phyloP scores from a whole-genome alignment of 2,888 invertebrate genomes.

The Sphaeridia pumilis region DNA sequence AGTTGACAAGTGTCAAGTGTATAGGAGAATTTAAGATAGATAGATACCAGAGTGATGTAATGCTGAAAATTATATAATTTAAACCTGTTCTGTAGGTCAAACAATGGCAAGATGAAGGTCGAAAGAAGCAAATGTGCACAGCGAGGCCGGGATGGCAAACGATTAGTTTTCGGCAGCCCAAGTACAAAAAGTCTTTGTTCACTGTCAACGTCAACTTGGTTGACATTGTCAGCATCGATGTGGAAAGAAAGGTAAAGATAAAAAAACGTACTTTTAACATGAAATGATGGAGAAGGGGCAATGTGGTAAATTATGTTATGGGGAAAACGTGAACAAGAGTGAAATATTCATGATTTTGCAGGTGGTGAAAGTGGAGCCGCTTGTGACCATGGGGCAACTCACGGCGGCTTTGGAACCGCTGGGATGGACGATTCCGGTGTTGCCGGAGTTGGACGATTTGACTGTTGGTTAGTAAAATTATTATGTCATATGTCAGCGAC shows the following conservation, averaged over 20 bases:
- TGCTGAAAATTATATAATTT: too few relatives aligned
- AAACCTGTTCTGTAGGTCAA: conserved; percentile 53
- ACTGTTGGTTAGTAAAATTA: conserved; percentile 59
- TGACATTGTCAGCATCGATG: conserved; percentile 62
- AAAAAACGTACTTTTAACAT: too few relatives aligned
- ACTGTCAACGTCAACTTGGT: conserved; percentile 60
- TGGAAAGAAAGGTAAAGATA: conserved; percentile 45
- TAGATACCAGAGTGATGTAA: too few relatives aligned
- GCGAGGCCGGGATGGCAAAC: conserved; percentile 71
- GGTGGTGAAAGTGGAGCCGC: conserved; percentile 62
- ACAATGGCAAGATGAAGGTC: conserved; percentile 52
- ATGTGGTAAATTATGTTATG: too few relatives aligned
- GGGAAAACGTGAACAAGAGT: too few relatives aligned
- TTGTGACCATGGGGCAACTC: conserved; percentile 72
- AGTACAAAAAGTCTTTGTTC: conserved; percentile 59
- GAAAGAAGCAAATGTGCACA: conserved; percentile 57
- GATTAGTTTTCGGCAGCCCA: conserved; percentile 59
- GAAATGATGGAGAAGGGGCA: too few relatives aligned
- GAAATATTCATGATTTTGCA: too few relatives aligned
- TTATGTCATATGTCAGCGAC: too few relatives aligned
- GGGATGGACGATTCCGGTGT: conserved; percentile 63
- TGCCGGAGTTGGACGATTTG: conserved; percentile 70
- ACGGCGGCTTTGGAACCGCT: conserved; percentile 57
- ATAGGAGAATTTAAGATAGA: too few relatives aligned
- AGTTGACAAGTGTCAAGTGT: too few relatives aligned